phyloP scores from a whole-genome alignment of 2,888 invertebrate genomes.

The Archaeoteleia sp. region DNA sequence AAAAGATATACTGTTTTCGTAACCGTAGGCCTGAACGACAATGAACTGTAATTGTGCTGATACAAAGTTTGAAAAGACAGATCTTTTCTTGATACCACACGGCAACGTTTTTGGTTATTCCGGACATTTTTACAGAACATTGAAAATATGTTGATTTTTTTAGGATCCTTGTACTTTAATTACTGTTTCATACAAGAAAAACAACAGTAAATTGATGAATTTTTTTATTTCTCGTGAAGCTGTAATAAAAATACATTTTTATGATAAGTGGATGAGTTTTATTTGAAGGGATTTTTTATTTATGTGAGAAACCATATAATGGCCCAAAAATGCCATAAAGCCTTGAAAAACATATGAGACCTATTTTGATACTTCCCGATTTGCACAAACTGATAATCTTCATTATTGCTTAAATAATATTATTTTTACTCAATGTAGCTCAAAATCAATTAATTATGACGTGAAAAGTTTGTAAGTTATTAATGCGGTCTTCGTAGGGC shows the following conservation, averaged over 20 bases:
- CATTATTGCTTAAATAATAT: conserved; percentile 67
- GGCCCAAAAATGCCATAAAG: conserved; percentile 47
- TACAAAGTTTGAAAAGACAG: conserved; percentile 50
- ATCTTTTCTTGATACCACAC: conserved; percentile 42
- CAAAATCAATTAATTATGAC: conserved; percentile 57
- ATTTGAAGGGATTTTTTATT: conserved; percentile 43
- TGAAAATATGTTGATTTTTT: neutral
- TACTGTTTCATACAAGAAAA: too few species aligned
- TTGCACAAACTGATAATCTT: conserved; percentile 68
- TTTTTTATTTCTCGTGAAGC: conserved; percentile 1
- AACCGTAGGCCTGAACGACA: conserved; percentile 55
- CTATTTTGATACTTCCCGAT: conserved; percentile 74
- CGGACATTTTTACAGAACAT: neutral
- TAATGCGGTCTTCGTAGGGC: conserved; percentile 52
- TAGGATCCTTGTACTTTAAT: conserved; percentile 4
- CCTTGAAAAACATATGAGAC: conserved; percentile 65
- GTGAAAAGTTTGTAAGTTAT: conserved; percentile 47
- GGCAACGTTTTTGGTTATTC: conserved; percentile 35
- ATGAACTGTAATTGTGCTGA: conserved; percentile 52
- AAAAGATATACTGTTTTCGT: conserved; percentile 61
- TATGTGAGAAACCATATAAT: conserved; percentile 49
- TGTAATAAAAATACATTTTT: conserved; percentile 1
- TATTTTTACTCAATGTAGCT: conserved; percentile 70
- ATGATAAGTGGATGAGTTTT: conserved; percentile 9
- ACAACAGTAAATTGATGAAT: too few species aligned